These are phyloP conservation scores for Thymelicus sylvestris DNA, from an alignment of 2,888 invertebrate species.

Conservation along the genomic window DNA sequence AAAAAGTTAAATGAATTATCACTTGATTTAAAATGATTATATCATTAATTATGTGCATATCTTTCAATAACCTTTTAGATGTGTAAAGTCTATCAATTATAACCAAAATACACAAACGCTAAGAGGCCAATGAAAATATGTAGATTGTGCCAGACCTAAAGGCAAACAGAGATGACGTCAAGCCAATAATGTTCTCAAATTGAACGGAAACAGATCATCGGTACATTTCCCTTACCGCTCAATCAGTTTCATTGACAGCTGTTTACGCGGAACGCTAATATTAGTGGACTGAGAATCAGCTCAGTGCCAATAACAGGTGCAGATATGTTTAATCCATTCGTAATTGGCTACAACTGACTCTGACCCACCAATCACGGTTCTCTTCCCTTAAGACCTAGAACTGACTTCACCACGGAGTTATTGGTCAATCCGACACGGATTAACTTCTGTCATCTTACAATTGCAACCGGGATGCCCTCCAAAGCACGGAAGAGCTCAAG, in stretches of 20 bases:
- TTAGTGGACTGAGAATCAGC: not conserved
- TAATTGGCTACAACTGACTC: not conserved
- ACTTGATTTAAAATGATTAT: too few species aligned
- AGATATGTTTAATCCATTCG: not conserved
- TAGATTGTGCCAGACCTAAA: not conserved
- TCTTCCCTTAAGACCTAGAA: too few species aligned
- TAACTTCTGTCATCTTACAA: too few species aligned
- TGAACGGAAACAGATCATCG: constrained; percentile 6
- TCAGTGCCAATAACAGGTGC: not conserved
- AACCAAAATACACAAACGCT: not conserved
- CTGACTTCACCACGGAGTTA: too few species aligned
- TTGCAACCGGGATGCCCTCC: too few species aligned
- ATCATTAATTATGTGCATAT: too few species aligned
- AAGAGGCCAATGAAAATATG: not conserved
- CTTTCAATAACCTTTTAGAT: not conserved
- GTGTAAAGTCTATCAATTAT: not conserved
- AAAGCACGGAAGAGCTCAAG: too few species aligned
- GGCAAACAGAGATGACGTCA: not conserved
- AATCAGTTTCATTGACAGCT: constrained; percentile 12
- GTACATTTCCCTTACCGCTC: constrained; percentile 5
- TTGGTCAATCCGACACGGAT: too few species aligned
- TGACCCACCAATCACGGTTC: too few species aligned
- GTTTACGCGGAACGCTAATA: not conserved
- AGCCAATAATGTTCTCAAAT: constrained; percentile 8
- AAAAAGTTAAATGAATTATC: too few species aligned